A percentile compares a stretch with the other conserved stretches of the same genome.
Evolutionary conservation across 92 coral and sea anemone genomes (phyloP).

Genomic region (Isaurus tuberculatus): DNA sequence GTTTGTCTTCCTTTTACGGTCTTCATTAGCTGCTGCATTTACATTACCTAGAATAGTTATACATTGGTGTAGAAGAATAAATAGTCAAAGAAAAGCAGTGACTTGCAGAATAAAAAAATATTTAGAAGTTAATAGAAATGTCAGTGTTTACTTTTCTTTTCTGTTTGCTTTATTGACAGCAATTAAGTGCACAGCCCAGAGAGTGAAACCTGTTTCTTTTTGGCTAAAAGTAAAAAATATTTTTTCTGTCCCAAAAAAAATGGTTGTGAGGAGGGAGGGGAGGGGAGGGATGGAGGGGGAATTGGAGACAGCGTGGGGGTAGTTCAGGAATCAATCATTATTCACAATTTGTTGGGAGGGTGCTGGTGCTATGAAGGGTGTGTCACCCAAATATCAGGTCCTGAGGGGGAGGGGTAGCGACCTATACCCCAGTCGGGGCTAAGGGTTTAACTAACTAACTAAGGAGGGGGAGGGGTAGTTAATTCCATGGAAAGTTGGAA

Average conservation of each 20-base stretch:
- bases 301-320: too few relatives aligned
- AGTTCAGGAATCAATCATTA: too few relatives aligned
- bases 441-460: too few relatives aligned
- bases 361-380: too few relatives aligned
- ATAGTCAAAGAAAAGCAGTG: not conserved
- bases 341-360: too few relatives aligned
- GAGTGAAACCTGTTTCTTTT: not conserved
- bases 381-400: too few relatives aligned
- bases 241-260: not conserved
- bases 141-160: not conserved
- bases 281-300: too few relatives aligned
- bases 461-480: not conserved
- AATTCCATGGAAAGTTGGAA: not conserved
- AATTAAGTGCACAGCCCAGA: not conserved
- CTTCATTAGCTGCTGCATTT: conserved; percentile 20
- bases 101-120: not conserved
- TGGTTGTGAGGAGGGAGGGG: too few relatives aligned
- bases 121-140: conserved; percentile 5
- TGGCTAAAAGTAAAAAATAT: not conserved
- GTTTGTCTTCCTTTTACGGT: conserved; percentile 1
- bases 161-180: not conserved
- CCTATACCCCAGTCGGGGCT: too few relatives aligned
- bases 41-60: not conserved
- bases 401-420: too few relatives aligned
- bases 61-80: not conserved